Conservation (phyloP, 2,888 invertebrate genomes). For the Fragum sueziense region DNA sequence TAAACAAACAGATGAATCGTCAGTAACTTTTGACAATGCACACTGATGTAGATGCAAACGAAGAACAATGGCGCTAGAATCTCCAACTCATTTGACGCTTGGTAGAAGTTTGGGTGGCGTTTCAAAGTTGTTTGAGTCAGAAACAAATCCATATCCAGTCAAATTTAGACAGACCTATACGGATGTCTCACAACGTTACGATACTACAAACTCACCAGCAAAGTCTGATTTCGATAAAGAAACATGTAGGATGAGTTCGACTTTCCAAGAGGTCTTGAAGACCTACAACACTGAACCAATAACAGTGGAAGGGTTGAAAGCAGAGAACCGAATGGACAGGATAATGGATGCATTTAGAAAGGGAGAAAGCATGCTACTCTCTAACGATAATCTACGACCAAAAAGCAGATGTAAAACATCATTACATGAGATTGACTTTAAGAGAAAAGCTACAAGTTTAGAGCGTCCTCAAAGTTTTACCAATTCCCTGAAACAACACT, state of each 20-base stretch:
- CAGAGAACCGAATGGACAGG: conserved; percentile 29
- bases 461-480: conserved; percentile 14
- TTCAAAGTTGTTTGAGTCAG: conserved; percentile 21
- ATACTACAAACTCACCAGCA: not conserved
- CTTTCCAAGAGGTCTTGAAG: conserved; percentile 51
- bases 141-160: not conserved
- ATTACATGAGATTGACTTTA: conserved; percentile 1
- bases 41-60: not conserved
- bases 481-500: not conserved
- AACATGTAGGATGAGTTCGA: conserved; percentile 42
- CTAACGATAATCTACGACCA: conserved; percentile 53
- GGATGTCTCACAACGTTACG: conserved; percentile 7
- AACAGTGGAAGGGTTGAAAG: not conserved
- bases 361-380: conserved; percentile 45
- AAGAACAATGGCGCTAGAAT: conserved; percentile 19
- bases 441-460: not conserved
- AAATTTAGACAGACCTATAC: conserved; percentile 21
- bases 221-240: not conserved
- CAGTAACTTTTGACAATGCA: conserved; percentile 1
- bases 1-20: not conserved
- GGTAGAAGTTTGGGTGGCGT: conserved; percentile 18
- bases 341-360: conserved; percentile 49
- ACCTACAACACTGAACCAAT: conserved; percentile 26
- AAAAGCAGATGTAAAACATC: conserved; percentile 45
- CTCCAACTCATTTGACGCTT: conserved; percentile 11